These are phyloP conservation scores for Hydropotes inermis DNA, from an alignment of 2,113 vertebrate species.

Conservation along the genomic window DNA sequence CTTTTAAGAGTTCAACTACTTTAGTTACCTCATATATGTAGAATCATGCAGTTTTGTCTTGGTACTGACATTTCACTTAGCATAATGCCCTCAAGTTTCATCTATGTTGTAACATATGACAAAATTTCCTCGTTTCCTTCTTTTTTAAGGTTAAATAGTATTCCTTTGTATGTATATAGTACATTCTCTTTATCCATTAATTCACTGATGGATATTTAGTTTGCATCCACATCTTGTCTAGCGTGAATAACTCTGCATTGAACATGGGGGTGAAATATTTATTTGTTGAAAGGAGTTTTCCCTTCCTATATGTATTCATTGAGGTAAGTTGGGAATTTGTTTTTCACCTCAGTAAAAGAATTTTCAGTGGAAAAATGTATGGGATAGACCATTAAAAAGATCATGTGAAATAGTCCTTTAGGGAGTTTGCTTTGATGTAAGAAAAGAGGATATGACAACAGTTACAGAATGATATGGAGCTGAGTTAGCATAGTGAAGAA, in stretches of 20 bases:
- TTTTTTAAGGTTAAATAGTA: neutral
- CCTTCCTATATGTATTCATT: neutral
- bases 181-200: neutral
- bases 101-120: neutral
- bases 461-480: neutral
- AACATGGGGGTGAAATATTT: neutral
- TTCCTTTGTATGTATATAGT: neutral
- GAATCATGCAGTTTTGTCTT: neutral
- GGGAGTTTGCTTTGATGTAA: neutral
- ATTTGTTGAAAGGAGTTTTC: neutral
- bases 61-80: neutral
- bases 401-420: neutral
- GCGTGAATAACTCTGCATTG: neutral
- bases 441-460: neutral
- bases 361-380: neutral
- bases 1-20: neutral
- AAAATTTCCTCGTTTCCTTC: neutral
- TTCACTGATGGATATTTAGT: neutral
- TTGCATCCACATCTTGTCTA: neutral
- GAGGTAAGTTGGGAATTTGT: neutral
- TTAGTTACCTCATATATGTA: neutral
- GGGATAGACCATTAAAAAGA: neutral
- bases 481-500: neutral
- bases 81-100: neutral
- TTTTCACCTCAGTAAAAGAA: neutral